These are phyloP conservation scores for Pygocentrus nattereri DNA, from an alignment of 2,797 vertebrate genomes.

Conservation along the genomic window DNA sequence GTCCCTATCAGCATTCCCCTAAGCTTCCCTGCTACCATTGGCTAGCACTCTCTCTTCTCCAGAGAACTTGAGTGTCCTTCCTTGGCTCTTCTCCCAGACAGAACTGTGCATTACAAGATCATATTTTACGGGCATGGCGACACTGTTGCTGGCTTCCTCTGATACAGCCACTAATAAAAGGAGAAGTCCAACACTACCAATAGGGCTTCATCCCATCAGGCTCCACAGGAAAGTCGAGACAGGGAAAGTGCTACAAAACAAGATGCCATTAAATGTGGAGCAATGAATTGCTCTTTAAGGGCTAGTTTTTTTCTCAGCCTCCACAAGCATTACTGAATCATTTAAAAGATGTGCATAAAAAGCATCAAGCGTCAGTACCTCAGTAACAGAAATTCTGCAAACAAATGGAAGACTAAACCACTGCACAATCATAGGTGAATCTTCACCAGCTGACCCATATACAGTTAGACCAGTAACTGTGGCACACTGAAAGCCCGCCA, in stretches of 20 bases:
- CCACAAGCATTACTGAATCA: constrained; percentile 1
- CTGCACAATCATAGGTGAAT: constrained; percentile 28
- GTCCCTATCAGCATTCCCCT: constrained; percentile 46
- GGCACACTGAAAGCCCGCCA: constrained; percentile 22
- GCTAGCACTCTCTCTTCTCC: constrained; percentile 24
- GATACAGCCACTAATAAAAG: constrained; percentile 56
- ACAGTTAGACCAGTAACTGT: not conserved
- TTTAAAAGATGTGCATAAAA: constrained; percentile 39
- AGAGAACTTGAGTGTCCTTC: constrained; percentile 41
- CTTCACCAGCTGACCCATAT: constrained; percentile 25
- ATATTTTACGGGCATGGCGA: constrained; percentile 47
- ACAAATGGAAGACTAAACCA: constrained; percentile 21
- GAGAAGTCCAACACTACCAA: constrained; percentile 52
- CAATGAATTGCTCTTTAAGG: constrained; percentile 55
- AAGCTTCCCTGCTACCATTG: constrained; percentile 41
- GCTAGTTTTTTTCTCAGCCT: constrained; percentile 13
- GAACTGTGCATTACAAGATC: constrained; percentile 43
- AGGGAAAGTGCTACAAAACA: constrained; percentile 67
- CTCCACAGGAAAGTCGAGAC: constrained; percentile 69
- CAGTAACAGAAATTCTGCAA: constrained; percentile 21
- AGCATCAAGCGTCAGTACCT: constrained; percentile 12
- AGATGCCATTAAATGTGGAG: constrained; percentile 66
- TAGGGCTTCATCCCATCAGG: constrained; percentile 65
- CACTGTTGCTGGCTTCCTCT: constrained; percentile 58
- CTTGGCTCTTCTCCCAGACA: constrained; percentile 45